phyloP scores from a whole-genome alignment of 2,113 vertebrate genomes.

The Bambusicola thoracicus region DNA sequence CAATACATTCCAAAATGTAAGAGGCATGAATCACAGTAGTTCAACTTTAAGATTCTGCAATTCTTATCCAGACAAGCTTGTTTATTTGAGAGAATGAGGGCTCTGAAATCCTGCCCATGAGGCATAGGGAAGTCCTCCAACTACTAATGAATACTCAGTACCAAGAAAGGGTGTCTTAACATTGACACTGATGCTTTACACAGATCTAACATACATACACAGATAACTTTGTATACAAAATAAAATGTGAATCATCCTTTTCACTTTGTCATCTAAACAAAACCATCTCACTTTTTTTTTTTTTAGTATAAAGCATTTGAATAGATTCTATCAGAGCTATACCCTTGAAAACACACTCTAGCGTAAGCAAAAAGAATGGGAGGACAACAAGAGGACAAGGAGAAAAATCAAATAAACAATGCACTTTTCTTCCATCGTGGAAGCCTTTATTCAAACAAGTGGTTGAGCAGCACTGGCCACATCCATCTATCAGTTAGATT shows the following conservation, averaged over 20 bases:
- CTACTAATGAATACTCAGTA: not conserved
- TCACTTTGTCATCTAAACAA: not conserved
- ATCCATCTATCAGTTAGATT: not conserved
- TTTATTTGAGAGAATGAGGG: not conserved
- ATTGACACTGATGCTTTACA: not conserved
- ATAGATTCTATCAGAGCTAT: not conserved
- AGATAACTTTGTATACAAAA: not conserved
- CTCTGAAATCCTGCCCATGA: not conserved
- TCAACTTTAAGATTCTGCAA: not conserved
- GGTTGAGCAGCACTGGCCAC: not conserved
- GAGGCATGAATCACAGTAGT: rapidly evolving
- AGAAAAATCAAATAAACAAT: not conserved
- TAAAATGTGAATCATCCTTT: not conserved
- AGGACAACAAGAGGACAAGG: not conserved
- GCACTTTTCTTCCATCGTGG: rapidly evolving
- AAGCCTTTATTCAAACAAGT: not conserved
- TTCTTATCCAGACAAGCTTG: not conserved
- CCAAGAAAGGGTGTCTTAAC: not conserved
- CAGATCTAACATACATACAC: not conserved
- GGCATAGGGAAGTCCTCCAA: not conserved
- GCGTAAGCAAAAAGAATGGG: not conserved
- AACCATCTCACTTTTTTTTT: rapidly evolving
- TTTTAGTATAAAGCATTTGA: not conserved
- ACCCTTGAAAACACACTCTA: rapidly evolving
- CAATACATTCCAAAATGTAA: not conserved